Evolutionary conservation across 2,113 vertebrate species (phyloP), one percentile per base, ranked within the genome.

Genomic region (Neolamprologus hecqui): DNA sequence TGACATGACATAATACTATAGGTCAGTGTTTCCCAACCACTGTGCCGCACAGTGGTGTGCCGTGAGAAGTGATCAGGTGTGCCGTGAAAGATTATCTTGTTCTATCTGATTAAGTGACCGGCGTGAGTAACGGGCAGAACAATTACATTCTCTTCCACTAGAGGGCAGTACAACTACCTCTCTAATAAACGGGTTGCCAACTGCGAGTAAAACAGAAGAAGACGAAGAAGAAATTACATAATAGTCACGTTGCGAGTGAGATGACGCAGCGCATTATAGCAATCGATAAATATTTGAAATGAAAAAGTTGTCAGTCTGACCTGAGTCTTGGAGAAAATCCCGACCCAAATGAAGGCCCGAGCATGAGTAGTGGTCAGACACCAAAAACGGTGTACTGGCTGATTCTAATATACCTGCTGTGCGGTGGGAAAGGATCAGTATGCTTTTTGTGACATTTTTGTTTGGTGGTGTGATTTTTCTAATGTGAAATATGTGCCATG

Each of bases 361-460:
- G 57, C 28, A 31, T 60, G 28, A 33, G 15, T 19, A 33, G 28
- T 10, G 57, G 9, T 10, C 57, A 60, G 15, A 60, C 9, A 9
- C 14, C 28, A 19, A 60, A 60, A 33, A 10, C 8, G 26, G 57
- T 31, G 26, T 17, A 31, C 57, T 31, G 28, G 28, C 15, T 2
- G 9, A 33, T 4, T 33, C 57, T 31, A 17, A 17, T 33, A 60
- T 33, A 60, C 15, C 57, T 60, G 57, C 0, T 60, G 28, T 60
- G 28, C 0, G 5, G 14, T 26, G 21, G 13, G 0, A 4, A 2
- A 60, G 1, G 2, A 6, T 33, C 58, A 63, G 5, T 6, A 33
- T 63, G 28, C 28, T 33, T 33, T 33, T 63, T 63, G 4, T 19
- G 28, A 63, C 58, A 19, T 63, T 63, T 63, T 35, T 63, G 28